These are phyloP conservation scores for Perca flavescens DNA, from an alignment of 2,113 vertebrate species.

Conservation along the genomic window DNA sequence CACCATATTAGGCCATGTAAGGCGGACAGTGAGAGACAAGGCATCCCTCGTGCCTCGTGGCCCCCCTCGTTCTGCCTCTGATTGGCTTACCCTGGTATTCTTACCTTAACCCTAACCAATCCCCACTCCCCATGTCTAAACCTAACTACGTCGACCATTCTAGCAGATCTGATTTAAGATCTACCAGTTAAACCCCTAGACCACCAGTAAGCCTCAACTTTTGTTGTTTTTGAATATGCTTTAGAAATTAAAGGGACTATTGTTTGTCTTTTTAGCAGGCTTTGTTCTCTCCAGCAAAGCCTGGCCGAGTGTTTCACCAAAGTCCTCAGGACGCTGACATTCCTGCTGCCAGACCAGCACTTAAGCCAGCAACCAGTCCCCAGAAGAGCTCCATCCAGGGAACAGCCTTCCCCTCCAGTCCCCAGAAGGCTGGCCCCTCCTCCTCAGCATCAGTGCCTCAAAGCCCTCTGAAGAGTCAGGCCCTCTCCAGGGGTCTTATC, in stretches of 20 bases:
- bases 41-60: neutral
- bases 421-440: slow-evolving; percentile 25
- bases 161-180: too few relatives aligned
- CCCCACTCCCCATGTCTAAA: too few relatives aligned
- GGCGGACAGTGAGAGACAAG: neutral
- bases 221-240: neutral
- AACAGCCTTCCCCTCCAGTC: neutral
- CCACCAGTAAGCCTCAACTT: neutral
- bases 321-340: slow-evolving; percentile 34
- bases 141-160: too few relatives aligned
- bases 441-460: slow-evolving; percentile 30
- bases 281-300: slow-evolving; percentile 62
- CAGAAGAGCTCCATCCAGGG: slow-evolving; percentile 18
- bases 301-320: slow-evolving; percentile 43
- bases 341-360: neutral
- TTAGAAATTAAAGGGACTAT: neutral
- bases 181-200: neutral
- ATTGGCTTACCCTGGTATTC: too few relatives aligned
- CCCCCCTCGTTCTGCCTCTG: too few relatives aligned
- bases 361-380: neutral
- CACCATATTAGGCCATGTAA: too few relatives aligned
- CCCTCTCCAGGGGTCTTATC: slow-evolving; percentile 19
- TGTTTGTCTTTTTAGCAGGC: slow-evolving; percentile 23
- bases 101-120: too few relatives aligned
- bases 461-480: slow-evolving; percentile 53